Conservation (phyloP, 2,888 invertebrate genomes). For the Lumbricus terrestris region DNA sequence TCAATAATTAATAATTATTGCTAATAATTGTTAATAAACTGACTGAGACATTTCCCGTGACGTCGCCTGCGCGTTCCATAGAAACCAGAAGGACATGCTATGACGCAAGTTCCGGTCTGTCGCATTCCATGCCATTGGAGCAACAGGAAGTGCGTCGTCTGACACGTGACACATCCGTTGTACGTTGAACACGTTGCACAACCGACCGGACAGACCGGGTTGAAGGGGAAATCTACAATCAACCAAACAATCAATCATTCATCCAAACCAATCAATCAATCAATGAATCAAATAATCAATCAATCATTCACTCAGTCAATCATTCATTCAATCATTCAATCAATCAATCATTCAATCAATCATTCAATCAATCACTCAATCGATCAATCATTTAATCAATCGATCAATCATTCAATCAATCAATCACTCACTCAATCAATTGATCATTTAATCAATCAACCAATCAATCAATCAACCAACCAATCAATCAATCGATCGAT, state of each 20-base stretch:
- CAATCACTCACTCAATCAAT: not conserved
- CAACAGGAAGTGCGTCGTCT: constrained; percentile 17
- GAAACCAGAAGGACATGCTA: constrained; percentile 26
- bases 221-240: not conserved
- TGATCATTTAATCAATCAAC: not conserved
- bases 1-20: too few relatives aligned
- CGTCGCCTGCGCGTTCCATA: not conserved
- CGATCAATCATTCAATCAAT: too few relatives aligned
- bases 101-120: constrained; percentile 26
- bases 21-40: not conserved
- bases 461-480: not conserved
- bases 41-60: constrained; percentile 9
- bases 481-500: not conserved
- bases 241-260: not conserved
- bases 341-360: not conserved
- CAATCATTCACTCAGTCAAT: not conserved
- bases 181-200: constrained; percentile 25
- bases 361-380: too few relatives aligned
- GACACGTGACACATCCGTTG: constrained; percentile 32
- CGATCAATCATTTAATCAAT: too few relatives aligned
- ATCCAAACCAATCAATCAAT: not conserved
- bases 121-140: constrained; percentile 24
- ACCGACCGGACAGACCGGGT: not conserved
- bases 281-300: not conserved
- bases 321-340: not conserved